These are phyloP conservation scores for Acleris laterana DNA, from an alignment of 2,888 invertebrate genomes.

Conservation along the genomic window DNA sequence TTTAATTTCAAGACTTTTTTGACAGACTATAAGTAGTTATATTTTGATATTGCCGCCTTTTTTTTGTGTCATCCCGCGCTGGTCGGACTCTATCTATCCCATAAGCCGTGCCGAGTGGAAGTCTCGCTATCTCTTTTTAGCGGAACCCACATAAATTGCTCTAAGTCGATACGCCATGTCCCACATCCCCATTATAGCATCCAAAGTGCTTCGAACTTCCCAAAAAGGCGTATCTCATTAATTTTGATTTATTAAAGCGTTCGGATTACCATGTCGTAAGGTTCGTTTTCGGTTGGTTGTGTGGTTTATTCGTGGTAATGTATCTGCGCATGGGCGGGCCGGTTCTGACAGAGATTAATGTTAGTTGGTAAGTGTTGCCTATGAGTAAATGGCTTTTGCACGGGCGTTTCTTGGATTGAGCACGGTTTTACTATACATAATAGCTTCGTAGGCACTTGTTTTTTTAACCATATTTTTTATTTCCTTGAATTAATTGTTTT, in stretches of 20 bases:
- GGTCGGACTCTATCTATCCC: too few species aligned
- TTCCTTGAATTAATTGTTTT: too few species aligned
- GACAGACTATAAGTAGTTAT: too few species aligned
- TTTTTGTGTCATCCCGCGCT: too few species aligned
- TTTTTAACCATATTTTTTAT: too few species aligned
- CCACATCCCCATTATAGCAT: neutral
- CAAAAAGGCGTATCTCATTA: neutral
- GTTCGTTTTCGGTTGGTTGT: slow-evolving; percentile 3
- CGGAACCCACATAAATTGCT: neutral
- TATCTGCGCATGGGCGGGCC: slow-evolving; percentile 73
- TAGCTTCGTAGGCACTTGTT: too few species aligned
- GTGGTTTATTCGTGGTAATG: slow-evolving; percentile 45
- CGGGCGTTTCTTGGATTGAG: neutral
- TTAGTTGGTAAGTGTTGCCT: slow-evolving; percentile 42
- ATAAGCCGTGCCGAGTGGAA: neutral
- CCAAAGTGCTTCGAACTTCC: neutral
- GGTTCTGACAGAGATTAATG: slow-evolving; percentile 75
- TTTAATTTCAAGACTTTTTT: too few species aligned
- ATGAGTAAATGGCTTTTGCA: neutral
- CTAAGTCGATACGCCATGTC: neutral
- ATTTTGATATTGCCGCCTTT: too few species aligned
- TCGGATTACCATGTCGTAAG: neutral
- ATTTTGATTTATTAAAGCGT: neutral
- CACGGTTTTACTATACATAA: too few species aligned
- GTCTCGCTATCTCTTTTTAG: slow-evolving; percentile 1